Evolutionary conservation across 2,888 invertebrate genomes (phyloP).

Genomic region (Andrena dorsata): DNA sequence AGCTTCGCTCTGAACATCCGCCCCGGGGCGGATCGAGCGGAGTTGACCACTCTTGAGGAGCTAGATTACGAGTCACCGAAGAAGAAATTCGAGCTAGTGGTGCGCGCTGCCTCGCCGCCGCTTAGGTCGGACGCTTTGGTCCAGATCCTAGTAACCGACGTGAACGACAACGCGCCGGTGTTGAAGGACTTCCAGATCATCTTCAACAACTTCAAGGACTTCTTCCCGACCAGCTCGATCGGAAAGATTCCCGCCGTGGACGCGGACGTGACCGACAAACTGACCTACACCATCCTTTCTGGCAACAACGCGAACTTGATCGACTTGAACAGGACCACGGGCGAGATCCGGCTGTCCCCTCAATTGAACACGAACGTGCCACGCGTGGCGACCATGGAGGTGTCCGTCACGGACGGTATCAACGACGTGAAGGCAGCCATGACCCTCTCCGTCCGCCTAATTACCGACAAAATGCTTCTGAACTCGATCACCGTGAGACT

Average conservation of each 20-base stretch:
- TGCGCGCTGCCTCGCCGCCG: constrained; percentile 96
- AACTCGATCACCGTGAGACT: constrained; percentile 97
- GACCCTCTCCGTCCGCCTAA: constrained; percentile 94
- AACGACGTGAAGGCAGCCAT: constrained; percentile 97
- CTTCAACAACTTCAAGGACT: constrained; percentile 97
- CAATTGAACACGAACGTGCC: constrained; percentile 98
- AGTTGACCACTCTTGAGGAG: constrained; percentile 95
- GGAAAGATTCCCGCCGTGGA: constrained; percentile 97
- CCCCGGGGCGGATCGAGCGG: constrained; percentile 94
- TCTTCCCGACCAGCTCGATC: constrained; percentile 96
- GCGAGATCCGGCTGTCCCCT: constrained; percentile 94
- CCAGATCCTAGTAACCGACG: constrained; percentile 95
- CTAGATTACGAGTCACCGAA: constrained; percentile 98
- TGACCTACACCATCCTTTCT: constrained; percentile 93
- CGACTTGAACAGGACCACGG: constrained; percentile 92
- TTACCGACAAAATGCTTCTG: constrained; percentile 97
- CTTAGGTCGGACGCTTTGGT: constrained; percentile 95
- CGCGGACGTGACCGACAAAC: constrained; percentile 96
- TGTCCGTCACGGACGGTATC: constrained; percentile 96
- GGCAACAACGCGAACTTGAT: constrained; percentile 97
- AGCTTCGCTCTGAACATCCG: constrained; percentile 93
- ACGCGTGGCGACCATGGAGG: constrained; percentile 96
- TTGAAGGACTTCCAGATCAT: constrained; percentile 96
- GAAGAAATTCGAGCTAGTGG: constrained; percentile 94
- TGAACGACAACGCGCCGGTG: constrained; percentile 97